Base-by-base conservation (phyloP, 2,797 vertebrate genomes). In the Scleropages formosus region DNA sequence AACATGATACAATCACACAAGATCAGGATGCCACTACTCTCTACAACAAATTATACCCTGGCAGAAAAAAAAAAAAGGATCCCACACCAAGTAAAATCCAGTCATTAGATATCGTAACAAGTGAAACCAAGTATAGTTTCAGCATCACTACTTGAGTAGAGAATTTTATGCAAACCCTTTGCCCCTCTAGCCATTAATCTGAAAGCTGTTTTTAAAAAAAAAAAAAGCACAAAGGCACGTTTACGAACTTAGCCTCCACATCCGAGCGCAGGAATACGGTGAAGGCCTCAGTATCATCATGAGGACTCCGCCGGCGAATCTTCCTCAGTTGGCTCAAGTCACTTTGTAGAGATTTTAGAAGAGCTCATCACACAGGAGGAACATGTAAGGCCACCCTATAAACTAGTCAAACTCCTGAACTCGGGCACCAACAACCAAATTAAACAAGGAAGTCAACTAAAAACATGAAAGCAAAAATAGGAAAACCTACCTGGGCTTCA, bases 241-340 rank as follows among this genome's bases (percentile, higher is more conserved):
- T 70, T 13, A 89, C 89, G 93, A 88, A 99, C 98, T 99, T 99
- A 78, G 96, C 92, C 80, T 98, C 97, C 20, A 98, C 95, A 12
- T 99, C 98, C 0, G 96, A 96, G 72, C 98, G 94, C 85, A 99
- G 83, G 80, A 96, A 99, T n/a, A 99, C 98, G 0, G 97, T 99
- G 83, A 99, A 99, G 20, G 96, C 94, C 80, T 98, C 98, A 0
- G 95, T 96, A 85, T 99, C 98, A 53, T 99, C 96, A 58, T 99
- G 98, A 12, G 98, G 98, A 84, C 98, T 99, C 80, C 97, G 93
- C 60, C 93, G 90, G 75, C 93, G 93, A 82, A 99, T 99, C 90
- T 95, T 98, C 61, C 97, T 89, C 74, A 99, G 93, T 75, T 96
- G 94, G 72, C 97, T 95, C 80, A 99, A 89, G 88, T 99, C 97